Conservation (phyloP, 2,888 invertebrate genomes). For the Brenthis ino region DNA sequence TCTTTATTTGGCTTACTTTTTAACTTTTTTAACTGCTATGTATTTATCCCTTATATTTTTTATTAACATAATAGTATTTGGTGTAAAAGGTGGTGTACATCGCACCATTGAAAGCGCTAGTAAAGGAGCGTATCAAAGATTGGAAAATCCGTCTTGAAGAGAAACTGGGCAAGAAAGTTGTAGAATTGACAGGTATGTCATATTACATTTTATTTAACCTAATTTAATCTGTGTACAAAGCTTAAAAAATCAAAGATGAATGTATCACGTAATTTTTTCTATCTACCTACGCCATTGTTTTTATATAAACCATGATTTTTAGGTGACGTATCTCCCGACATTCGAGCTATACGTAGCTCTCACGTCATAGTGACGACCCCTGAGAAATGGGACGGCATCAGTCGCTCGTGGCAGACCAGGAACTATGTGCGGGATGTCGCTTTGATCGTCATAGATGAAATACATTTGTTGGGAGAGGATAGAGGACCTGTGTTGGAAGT, state of each 20-base stretch:
- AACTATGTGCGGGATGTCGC: conserved; percentile 96
- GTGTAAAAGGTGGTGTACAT: conserved; percentile 93
- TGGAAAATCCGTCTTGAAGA: conserved; percentile 93
- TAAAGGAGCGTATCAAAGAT: conserved; percentile 97
- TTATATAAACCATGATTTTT: conserved; percentile 16
- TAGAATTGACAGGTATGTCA: conserved; percentile 93
- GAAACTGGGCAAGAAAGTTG: conserved; percentile 89
- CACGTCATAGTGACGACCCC: conserved; percentile 99
- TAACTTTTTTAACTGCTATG: too few relatives aligned
- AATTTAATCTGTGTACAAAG: neutral
- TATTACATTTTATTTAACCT: neutral
- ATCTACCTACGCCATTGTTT: neutral
- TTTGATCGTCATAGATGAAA: conserved; percentile 98
- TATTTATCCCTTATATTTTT: too few relatives aligned
- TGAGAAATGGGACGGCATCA: conserved; percentile 99
- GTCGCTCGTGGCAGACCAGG: conserved; percentile 98
- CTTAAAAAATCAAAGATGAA: neutral
- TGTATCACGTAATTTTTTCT: too few relatives aligned
- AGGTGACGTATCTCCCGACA: conserved; percentile 90
- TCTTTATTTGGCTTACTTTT: too few relatives aligned
- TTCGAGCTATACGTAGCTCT: conserved; percentile 90
- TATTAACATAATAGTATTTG: neutral
- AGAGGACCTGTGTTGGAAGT: conserved; percentile 96
- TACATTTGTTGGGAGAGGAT: conserved; percentile 96
- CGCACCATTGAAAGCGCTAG: conserved; percentile 98